phyloP scores from a whole-genome alignment of 2,888 invertebrate genomes.

The Cyclophora punctaria region DNA sequence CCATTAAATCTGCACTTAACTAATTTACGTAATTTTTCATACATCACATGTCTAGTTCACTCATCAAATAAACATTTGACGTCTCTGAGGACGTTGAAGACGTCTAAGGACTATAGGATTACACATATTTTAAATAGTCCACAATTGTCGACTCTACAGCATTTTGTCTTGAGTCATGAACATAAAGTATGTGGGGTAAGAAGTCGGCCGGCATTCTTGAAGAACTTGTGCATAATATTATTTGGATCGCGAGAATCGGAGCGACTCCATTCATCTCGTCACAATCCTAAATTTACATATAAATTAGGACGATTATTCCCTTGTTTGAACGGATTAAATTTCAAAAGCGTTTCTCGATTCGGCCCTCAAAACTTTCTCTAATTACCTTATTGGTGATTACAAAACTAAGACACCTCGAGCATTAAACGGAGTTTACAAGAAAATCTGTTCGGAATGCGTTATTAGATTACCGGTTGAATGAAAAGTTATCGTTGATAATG shows the following conservation, averaged over 20 bases:
- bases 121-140: too few species aligned
- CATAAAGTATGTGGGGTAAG: slow-evolving; percentile 38
- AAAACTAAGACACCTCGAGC: slow-evolving; percentile 36
- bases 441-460: slow-evolving; percentile 27
- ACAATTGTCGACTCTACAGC: slow-evolving; percentile 11
- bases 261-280: slow-evolving; percentile 45
- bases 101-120: too few species aligned
- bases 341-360: slow-evolving; percentile 38
- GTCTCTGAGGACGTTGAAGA: too few species aligned
- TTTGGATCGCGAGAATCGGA: slow-evolving; percentile 49
- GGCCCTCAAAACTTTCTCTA: slow-evolving; percentile 37
- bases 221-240: slow-evolving; percentile 50
- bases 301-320: slow-evolving; percentile 62
- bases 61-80: too few species aligned
- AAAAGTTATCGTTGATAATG: slow-evolving; percentile 24
- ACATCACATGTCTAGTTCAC: too few species aligned
- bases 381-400: slow-evolving; percentile 48
- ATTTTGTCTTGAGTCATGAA: slow-evolving; percentile 26
- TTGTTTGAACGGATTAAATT: slow-evolving; percentile 59
- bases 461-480: slow-evolving; percentile 28
- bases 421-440: slow-evolving; percentile 31
- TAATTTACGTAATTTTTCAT: too few species aligned
- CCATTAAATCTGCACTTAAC: too few species aligned
- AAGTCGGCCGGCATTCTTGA: slow-evolving; percentile 33
- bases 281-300: slow-evolving; percentile 57